Conservation (phyloP, 2,888 invertebrate species). For the Tanypteryx hageni region DNA sequence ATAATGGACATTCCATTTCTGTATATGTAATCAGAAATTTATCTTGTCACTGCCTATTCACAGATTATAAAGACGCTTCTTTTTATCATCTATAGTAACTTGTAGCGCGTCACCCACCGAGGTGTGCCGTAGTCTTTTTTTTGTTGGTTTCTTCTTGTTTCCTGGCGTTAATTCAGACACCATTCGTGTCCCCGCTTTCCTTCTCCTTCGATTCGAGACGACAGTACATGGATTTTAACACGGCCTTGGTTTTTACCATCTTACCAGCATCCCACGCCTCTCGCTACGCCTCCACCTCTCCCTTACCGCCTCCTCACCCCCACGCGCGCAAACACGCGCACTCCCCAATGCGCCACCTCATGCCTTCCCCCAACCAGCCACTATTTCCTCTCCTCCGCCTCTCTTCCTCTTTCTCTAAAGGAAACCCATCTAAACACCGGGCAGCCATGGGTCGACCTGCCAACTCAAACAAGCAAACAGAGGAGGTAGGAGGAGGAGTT, state of each 20-base stretch:
- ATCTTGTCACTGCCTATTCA: no score
- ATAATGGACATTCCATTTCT: not conserved
- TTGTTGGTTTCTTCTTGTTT: not conserved
- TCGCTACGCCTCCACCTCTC: not conserved
- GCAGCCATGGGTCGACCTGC: constrained; percentile 52
- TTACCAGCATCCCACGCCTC: no score
- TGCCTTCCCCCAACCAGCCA: not conserved
- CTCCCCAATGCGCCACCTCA: not conserved
- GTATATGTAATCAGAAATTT: not conserved
- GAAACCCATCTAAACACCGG: constrained; percentile 83
- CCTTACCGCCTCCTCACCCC: not conserved
- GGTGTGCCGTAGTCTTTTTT: no score
- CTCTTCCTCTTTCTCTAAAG: constrained; percentile 85
- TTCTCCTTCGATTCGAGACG: not conserved
- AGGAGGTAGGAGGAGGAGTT: not conserved
- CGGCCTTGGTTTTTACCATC: not conserved
- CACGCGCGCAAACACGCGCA: not conserved
- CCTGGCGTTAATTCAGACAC: not conserved
- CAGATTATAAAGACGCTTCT: no score
- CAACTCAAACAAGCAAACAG: constrained; percentile 61
- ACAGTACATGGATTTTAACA: constrained; percentile 29
- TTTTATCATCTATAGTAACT: no score
- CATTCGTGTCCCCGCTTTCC: not conserved
- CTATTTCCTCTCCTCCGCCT: not conserved
- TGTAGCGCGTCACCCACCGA: no score